phyloP scores from a whole-genome alignment of 2,113 vertebrate species.

The Plecturocebus donacophilus region DNA sequence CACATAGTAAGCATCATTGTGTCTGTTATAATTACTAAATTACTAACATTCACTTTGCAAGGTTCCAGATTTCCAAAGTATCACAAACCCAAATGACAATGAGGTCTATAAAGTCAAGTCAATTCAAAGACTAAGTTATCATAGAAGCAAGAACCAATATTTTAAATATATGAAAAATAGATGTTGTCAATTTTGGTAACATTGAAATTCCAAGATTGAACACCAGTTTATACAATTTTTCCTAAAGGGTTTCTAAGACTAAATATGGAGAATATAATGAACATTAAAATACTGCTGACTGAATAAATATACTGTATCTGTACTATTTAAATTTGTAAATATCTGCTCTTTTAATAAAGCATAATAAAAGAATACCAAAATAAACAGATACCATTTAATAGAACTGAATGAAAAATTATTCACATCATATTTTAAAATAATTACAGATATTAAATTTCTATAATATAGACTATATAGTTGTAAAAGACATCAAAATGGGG shows the following conservation, averaged over 20 bases:
- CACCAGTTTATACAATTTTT: neutral
- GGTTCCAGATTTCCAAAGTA: neutral
- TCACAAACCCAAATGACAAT: neutral
- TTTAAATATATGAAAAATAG: neutral
- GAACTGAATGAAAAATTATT: neutral
- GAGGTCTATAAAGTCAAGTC: neutral
- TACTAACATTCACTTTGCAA: neutral
- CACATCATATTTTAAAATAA: slow-evolving; percentile 33
- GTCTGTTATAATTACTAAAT: neutral
- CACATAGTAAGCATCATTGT: neutral
- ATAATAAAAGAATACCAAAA: neutral
- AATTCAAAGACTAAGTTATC: neutral
- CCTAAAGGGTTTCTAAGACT: neutral
- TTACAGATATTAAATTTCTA: neutral
- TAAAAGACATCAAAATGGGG: slow-evolving; percentile 1
- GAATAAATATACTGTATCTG: neutral
- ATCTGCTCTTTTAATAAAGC: slow-evolving; percentile 18
- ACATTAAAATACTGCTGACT: neutral
- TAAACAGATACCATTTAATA: neutral
- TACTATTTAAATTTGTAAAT: neutral
- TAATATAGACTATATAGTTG: neutral
- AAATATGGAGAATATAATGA: slow-evolving; percentile 23
- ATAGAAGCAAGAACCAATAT: neutral
- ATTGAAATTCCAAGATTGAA: neutral
- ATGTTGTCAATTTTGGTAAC: neutral